Base-by-base conservation (phyloP, 1,140 invertebrate genomes). In the Vanessa tameamea region DNA sequence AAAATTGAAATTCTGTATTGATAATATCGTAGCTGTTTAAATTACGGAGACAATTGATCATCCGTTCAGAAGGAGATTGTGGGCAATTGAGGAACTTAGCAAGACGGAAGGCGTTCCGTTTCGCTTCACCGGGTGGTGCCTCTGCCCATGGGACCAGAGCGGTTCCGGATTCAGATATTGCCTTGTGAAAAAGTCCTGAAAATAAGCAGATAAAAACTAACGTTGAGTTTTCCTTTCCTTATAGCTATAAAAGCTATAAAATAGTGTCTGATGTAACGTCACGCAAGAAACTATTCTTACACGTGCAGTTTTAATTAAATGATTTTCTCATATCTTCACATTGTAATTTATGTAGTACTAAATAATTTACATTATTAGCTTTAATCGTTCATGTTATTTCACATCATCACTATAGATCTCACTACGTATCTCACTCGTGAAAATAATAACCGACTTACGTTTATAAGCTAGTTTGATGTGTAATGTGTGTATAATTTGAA, bases 161-260 rank as follows among this genome's bases (percentile, higher is more conserved):
- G 2, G 96, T 97, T 3, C 97, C 97, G 82, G 96, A 97, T 90
- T 97, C 95, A 0, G 96, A 95, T 70, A 97, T 97, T 5, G 92
- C 96, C 57, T 95, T 94, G 68, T 96, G 95, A 74, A 97, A 96
- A 5, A 97, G 80, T 65, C 95, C 96, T 96, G 64, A 53, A 79
- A 74, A 20, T 47, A 20, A 70, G 37, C 37, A n/a, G 50, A 12
- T 55, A 8, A 47, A 59, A 26, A 50, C 12, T 63, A 16, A 16
- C 1, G 14, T 1, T 20, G 7, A 16, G 3, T 55, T 20, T 51
- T 51, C 15, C 3, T 14, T 14, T 50, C 14, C 48, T 5, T 51
- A 51, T 0, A 43, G 0, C 7, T 43, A 43, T 43, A 43, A 51
- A 9, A 43, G 0, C 7, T 43, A 43, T 43, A 43, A 43, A 43